phyloP scores from a whole-genome alignment of 1,140 invertebrate species.

The Cyphomyrmex costatus region DNA sequence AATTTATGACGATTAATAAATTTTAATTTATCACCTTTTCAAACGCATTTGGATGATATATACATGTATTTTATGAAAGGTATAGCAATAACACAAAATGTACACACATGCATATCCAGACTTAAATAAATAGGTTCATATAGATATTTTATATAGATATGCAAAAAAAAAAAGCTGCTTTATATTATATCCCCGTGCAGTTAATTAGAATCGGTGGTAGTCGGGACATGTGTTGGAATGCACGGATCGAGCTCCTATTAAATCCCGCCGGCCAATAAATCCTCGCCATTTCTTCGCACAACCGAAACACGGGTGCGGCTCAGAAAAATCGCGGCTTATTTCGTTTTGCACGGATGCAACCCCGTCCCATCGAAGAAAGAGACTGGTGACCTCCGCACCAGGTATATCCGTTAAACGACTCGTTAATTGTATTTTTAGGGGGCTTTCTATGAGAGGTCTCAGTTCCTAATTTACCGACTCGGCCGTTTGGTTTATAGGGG shows the following conservation, averaged over 20 bases:
- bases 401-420: constrained; percentile 81
- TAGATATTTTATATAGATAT: constrained; percentile 37
- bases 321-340: constrained; percentile 59
- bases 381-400: constrained; percentile 67
- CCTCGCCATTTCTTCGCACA: constrained; percentile 49
- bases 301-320: constrained; percentile 47
- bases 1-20: constrained; percentile 12
- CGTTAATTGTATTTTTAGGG: constrained; percentile 84
- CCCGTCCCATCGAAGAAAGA: constrained; percentile 48
- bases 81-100: not conserved
- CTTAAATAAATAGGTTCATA: not conserved
- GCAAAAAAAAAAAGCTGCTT: constrained; percentile 1
- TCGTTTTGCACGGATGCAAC: constrained; percentile 64
- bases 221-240: constrained; percentile 21
- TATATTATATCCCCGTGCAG: constrained; percentile 30
- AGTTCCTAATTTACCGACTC: constrained; percentile 84
- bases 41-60: not conserved
- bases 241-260: constrained; percentile 48
- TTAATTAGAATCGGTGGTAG: constrained; percentile 42
- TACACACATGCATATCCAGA: not conserved
- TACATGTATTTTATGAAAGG: not conserved
- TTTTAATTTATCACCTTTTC: not conserved
- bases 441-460: constrained; percentile 79
- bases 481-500: constrained; percentile 83
- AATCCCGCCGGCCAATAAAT: constrained; percentile 42